These are phyloP conservation scores for Amphipyra tragopoginis DNA, from an alignment of 2,888 invertebrate genomes.

Conservation along the genomic window DNA sequence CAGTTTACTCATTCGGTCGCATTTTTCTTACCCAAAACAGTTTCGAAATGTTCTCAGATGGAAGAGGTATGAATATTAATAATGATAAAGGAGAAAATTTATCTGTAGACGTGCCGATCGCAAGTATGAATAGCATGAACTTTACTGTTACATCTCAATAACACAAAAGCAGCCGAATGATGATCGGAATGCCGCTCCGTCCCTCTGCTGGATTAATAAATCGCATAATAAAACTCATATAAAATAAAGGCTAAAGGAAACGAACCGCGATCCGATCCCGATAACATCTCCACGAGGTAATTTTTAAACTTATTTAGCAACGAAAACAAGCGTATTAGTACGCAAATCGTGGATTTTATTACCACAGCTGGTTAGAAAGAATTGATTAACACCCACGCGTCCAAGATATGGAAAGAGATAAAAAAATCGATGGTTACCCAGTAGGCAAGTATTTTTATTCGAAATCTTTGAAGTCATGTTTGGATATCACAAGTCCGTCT, in stretches of 20 bases:
- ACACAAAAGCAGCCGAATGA: conserved; percentile 68
- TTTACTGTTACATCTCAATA: conserved; percentile 71
- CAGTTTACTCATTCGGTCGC: conserved; percentile 30
- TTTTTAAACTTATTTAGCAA: conserved; percentile 74
- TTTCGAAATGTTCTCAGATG: conserved; percentile 35
- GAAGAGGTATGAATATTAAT: conserved; percentile 43
- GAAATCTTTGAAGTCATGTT: conserved; percentile 21
- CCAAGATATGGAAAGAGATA: conserved; percentile 60
- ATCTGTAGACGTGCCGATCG: conserved; percentile 17
- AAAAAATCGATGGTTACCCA: conserved; percentile 46
- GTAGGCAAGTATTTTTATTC: conserved; percentile 13
- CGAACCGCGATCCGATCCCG: conserved; percentile 70
- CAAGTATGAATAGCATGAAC: conserved; percentile 39
- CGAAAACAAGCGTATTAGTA: conserved; percentile 74
- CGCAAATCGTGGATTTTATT: conserved; percentile 74
- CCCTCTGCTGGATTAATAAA: conserved; percentile 70
- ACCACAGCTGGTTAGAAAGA: conserved; percentile 63
- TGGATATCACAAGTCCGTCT: conserved; percentile 19
- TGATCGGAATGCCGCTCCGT: conserved; percentile 70
- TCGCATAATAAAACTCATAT: conserved; percentile 76
- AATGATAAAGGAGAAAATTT: conserved; percentile 41
- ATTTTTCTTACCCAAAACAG: conserved; percentile 39
- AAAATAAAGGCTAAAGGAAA: conserved; percentile 71
- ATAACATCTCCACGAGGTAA: conserved; percentile 73
- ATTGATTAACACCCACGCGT: conserved; percentile 70